phyloP scores from a whole-genome alignment of 2,888 invertebrate genomes.

The Heliothis peltigera region DNA sequence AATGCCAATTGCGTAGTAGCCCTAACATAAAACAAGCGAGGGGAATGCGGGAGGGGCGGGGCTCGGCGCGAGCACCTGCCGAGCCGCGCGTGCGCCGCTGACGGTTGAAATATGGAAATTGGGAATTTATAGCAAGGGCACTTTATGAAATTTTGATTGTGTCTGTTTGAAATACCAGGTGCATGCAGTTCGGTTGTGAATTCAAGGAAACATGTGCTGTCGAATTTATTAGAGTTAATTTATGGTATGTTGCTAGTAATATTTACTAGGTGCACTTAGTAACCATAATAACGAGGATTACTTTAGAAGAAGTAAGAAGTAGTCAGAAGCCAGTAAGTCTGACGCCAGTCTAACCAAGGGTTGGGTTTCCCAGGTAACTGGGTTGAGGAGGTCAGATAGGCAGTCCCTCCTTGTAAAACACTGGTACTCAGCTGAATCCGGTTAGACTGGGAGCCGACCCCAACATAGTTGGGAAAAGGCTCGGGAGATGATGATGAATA shows the following conservation, averaged over 20 bases:
- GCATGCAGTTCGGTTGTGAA: constrained; percentile 24
- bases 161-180: constrained; percentile 42
- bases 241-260: neutral
- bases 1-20: constrained; percentile 48
- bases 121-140: constrained; percentile 62
- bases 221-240: constrained; percentile 11
- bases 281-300: neutral
- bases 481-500: too few species aligned
- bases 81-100: constrained; percentile 71
- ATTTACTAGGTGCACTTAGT: neutral
- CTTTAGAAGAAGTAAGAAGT: too few species aligned
- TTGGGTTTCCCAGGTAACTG: too few species aligned
- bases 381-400: too few species aligned
- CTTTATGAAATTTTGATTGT: constrained; percentile 44
- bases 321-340: too few species aligned
- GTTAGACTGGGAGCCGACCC: too few species aligned
- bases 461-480: too few species aligned
- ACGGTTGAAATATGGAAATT: constrained; percentile 67
- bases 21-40: constrained; percentile 49
- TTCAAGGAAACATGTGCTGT: constrained; percentile 23
- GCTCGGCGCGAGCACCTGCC: constrained; percentile 67
- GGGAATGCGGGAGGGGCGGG: constrained; percentile 38
- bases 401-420: too few species aligned
- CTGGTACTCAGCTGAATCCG: too few species aligned
- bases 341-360: too few species aligned